A percentile compares a stretch with the other conserved stretches of the same genome.
These are phyloP conservation scores for Calameuta pallipes DNA, from an alignment of 2,888 invertebrate genomes.

Conservation along the genomic window DNA sequence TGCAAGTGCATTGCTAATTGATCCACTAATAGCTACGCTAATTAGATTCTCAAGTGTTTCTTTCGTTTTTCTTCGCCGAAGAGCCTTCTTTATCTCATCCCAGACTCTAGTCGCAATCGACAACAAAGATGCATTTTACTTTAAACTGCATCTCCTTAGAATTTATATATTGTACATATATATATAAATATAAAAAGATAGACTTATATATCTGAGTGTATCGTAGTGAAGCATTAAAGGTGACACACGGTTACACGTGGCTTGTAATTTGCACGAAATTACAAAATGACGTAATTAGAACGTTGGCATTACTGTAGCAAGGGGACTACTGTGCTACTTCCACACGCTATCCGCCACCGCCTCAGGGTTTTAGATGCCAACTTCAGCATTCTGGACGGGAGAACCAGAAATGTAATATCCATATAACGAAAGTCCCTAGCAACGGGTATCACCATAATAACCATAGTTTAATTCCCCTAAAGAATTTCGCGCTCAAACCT, in stretches of 20 bases:
- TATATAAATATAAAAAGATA: no score
- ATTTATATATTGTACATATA: no score
- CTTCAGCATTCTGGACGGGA: neutral
- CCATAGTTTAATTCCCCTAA: neutral
- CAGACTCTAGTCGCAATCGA: neutral
- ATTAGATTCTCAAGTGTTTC: neutral
- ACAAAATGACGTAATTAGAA: conserved; percentile 32
- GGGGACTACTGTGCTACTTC: neutral
- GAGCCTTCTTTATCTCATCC: neutral
- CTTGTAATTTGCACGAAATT: conserved; percentile 34
- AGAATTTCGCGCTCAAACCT: neutral
- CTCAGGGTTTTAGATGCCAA: neutral
- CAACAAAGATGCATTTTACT: neutral
- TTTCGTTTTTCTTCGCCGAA: neutral
- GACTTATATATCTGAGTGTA: neutral
- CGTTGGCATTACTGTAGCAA: conserved; percentile 12
- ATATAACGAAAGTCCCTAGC: neutral
- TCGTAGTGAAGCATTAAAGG: neutral
- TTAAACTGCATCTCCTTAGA: neutral
- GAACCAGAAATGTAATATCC: neutral
- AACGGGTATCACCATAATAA: neutral
- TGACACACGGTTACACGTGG: neutral
- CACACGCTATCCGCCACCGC: neutral
- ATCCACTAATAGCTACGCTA: neutral
- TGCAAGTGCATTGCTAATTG: neutral